Base-by-base conservation (phyloP, 2,113 vertebrate species). In the Notothenia coriiceps region DNA sequence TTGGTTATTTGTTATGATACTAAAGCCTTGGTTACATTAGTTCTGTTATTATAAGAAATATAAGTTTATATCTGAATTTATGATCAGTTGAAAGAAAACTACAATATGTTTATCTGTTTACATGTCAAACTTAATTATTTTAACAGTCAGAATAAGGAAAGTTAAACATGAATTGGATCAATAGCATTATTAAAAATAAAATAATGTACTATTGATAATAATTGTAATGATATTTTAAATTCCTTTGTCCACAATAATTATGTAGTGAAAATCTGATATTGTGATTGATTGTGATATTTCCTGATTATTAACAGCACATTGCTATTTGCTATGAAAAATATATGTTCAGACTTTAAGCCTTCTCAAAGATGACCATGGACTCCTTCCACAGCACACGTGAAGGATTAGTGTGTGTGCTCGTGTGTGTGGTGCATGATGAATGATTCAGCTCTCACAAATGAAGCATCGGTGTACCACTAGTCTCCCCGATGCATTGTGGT, bases 361-460 rank as follows among this genome's bases (percentile, higher is more conserved):
- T 50, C 60, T 74, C 20, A 18, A 75, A 84, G 74, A 66, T 79
- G 65, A 57, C 56, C 59, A 57, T 49, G 49, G 33, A 55, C 52
- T 77, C 60, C 59, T n/a, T 79, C 52, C 18, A 56, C 22, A 44
- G 61, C 35, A 61, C 66, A 65, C 54, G 54, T 54, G 65, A 40
- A 33, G 62, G 40, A 46, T 65, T 54, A 52, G 44, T 57, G 62
- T 46, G 52, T 60, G 51, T 12, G 33, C 65, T 66, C 56, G 78
- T 70, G 40, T 14, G 20, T 25, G 63, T 6, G 46, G 62, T 6
- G 35, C 35, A 1, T 64, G 71, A 90, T 90, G 74, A 91, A 93
- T 92, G 86, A 92, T 91, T 92, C 75, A 93, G 72, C 78, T 80
- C 82, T 62, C 79, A 82, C 88, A 93, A 94, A 94, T 94, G 89